Conservation (phyloP, 1,140 invertebrate species). For the Sitophilus oryzae region DNA sequence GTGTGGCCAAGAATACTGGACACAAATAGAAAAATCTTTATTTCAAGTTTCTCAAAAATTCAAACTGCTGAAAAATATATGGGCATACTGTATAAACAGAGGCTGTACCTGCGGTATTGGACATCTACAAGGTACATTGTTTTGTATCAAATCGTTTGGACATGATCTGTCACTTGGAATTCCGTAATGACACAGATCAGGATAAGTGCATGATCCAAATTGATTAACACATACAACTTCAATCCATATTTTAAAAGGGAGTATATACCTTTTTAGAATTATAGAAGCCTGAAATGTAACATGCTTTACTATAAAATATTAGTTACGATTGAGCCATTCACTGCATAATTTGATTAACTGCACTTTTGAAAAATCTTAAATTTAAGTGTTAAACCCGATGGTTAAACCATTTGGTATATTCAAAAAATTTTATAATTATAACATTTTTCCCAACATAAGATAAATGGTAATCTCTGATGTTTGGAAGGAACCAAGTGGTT, state of each 20-base stretch:
- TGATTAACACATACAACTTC: constrained; percentile 20
- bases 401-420: no score
- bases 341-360: no score
- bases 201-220: constrained; percentile 25
- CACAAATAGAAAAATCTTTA: no score
- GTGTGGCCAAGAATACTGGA: no score
- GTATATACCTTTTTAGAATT: constrained; percentile 9
- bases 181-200: constrained; percentile 26
- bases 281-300: constrained; percentile 17
- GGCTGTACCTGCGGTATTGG: constrained; percentile 23
- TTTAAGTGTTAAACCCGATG: no score
- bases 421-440: no score
- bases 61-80: neutral
- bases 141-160: constrained; percentile 17
- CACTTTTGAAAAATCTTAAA: no score
- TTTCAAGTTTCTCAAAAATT: neutral
- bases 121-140: constrained; percentile 30
- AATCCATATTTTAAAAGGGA: constrained; percentile 17
- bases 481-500: no score
- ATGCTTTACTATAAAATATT: no score
- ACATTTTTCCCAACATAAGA: no score
- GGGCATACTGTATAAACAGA: constrained; percentile 4
- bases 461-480: no score
- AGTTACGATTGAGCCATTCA: no score
- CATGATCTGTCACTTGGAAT: constrained; percentile 19